Base-by-base conservation (phyloP, 2,888 invertebrate species). In the Temnothorax rugatulus region DNA sequence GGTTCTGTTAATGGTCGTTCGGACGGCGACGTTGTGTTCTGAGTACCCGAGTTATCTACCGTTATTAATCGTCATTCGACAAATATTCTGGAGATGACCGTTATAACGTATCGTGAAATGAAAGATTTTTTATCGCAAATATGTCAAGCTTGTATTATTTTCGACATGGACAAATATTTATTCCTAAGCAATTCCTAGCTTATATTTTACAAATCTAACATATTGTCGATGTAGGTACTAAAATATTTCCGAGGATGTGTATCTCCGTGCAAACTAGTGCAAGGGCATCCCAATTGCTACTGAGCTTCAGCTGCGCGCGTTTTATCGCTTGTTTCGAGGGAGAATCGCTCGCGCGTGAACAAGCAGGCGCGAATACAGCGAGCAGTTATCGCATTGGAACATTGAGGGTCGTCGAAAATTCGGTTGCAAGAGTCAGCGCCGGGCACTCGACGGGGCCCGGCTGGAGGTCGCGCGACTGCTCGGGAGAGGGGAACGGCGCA, bases 331-430 rank as follows among this genome's bases (percentile, higher is more conserved):
- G 79, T 84, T 84, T 73, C 63, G 82, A 5, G 74, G 76, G 44
- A 34, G n/a, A 73, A 57, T 77, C 75, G 29, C 74, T n/a, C n/a
- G 83, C 44, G 73, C 82, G 87, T 63, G 86, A 18, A 63, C 68
- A 41, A 63, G 29, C 29, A 29, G 82, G 71, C 84, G 83, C 59
- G 59, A 41, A 44, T 57, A 41, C 77, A 57, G 25, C 75, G 75
- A 57, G 64, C 84, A 25, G 84, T 68, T 71, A 86, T 87, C 86
- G 85, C 89, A 71, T 86, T 82, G 84, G 74, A 66, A 76, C 88
- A 84, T 83, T 63, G 86, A 90, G 90, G 85, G 82, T 63, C 84
- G 89, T 90, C 90, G 66, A 90, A 90, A 90, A 90, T 90, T 90
- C 76, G 86, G 41, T n/a, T 50, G 90, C 86, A 86, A 88, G 90